Base-by-base conservation (phyloP, 2,113 vertebrate species). In the Pteropus alecto region DNA sequence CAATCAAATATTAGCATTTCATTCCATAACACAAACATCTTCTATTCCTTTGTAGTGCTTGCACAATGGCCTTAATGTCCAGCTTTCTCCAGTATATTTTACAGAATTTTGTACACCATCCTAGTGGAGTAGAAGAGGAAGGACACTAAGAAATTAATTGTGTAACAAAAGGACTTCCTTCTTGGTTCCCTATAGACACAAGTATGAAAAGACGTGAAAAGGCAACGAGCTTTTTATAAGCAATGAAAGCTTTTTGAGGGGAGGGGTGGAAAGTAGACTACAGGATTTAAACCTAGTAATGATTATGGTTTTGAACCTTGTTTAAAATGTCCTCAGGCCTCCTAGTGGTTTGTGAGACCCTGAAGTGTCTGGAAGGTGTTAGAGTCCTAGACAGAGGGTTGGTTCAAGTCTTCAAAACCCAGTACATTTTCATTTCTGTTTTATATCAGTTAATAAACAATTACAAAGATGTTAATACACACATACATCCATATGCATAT, bases 11-110 rank as follows among this genome's bases (percentile, higher is more conserved):
- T 43, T 65, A 90, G 11, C 38, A 41, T 92, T 93, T 91, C 85
- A 85, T 70, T 90, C 67, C 16, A 6, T 56, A 88, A 93, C 30
- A 82, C 77, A 81, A 94, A 77, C 2, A 35, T 46, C 56, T 87
- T 38, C 0, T 60, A 61, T 78, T 87, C 87, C 33, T 78, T 74
- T 86, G 28, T 35, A 70, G 41, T 51, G 54, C 60, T 87, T 94
- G 22, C 1, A 56, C 41, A 93, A 48, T 26, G 19, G 38, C 24
- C 38, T 94, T n/a, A 22, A 84, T 73, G 33, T 85, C 70, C 61
- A 79, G 65, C 65, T 79, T 87, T 81, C 68, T 58, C 79, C 63
- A 68, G 58, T 95, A 30, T 35, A 58, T 86, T 90, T 95, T 76
- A 76, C 26, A 16, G 43, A 68, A 61, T n/a, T 87, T 74, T 93